Evolutionary conservation across 1,140 invertebrate species (phyloP).

Genomic region (Psix sp.): DNA sequence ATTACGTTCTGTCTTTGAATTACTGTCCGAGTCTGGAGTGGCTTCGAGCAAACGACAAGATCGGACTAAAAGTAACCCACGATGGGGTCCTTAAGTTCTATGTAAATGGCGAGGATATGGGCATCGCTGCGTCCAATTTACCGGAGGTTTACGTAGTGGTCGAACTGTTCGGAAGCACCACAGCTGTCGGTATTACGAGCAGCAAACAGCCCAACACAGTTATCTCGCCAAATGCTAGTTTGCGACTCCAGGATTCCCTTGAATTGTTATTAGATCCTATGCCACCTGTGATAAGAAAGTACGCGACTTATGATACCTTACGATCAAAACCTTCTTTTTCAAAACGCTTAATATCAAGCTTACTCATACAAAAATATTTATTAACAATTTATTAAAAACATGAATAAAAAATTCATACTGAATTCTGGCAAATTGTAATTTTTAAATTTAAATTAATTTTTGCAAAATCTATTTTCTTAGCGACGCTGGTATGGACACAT

Average conservation of each 20-base stretch:
- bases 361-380: no score
- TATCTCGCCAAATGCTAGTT: slow-evolving; percentile 79
- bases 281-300: slow-evolving; percentile 73
- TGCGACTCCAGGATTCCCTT: slow-evolving; percentile 81
- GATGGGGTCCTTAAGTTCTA: slow-evolving; percentile 80
- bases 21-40: slow-evolving; percentile 88
- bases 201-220: slow-evolving; percentile 71
- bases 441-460: neutral
- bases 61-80: slow-evolving; percentile 81
- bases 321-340: no score
- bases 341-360: no score
- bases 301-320: slow-evolving; percentile 15
- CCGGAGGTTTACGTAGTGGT: slow-evolving; percentile 87
- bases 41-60: slow-evolving; percentile 85
- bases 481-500: slow-evolving; percentile 73
- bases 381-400: neutral
- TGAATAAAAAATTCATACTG: neutral
- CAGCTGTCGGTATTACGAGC: slow-evolving; percentile 81
- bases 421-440: no score
- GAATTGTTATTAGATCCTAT: slow-evolving; percentile 80
- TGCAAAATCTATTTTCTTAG: slow-evolving; percentile 15
- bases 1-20: slow-evolving; percentile 79
- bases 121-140: slow-evolving; percentile 86
- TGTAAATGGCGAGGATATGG: slow-evolving; percentile 90
- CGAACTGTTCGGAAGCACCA: slow-evolving; percentile 84